Evolutionary conservation across 2,797 vertebrate species (phyloP), one percentile per base, ranked within the genome.

Genomic region (Diglossa cyanea): DNA sequence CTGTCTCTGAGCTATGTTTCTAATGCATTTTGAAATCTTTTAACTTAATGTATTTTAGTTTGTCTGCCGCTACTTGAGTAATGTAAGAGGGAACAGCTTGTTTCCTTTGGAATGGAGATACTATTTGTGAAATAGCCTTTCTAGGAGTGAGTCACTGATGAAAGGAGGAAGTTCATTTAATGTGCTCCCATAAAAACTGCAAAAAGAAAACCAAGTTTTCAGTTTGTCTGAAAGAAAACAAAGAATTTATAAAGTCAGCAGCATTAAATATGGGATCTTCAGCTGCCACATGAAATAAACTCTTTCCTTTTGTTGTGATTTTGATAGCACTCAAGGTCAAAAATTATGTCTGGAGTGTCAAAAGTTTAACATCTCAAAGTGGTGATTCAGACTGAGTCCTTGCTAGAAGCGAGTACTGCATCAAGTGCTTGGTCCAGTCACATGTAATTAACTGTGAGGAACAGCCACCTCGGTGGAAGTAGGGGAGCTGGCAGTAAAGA

Each of bases 21-120:
- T 92, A 91, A 93, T 79, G 71, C 53, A 61, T 85, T 95, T 93
- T 92, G 72, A 77, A 95, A 82, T 77, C 86, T 82, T 95, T 91
- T 79, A 54, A 86, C 51, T 84, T 93, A 76, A 76, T 82, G 45
- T 79, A 82, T 84, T 95, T 92, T 73, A 72, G 47, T 81, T 84
- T 95, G 47, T 93, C 77, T 93, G 67, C 83, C 86, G 30, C 66
- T 88, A 50, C 74, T 92, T 87, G 74, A 87, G 71, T 92, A 95
- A 93, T 70, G 8, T 88, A 84, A 92, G 77, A 94, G 50, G 61
- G 84, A 95, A 95, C 67, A 85, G 71, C 71, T 94, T 95, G 71
- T 91, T 92, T 94, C 81, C 67, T 89, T 78, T 33, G 5, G 68
- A 94, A 68, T 78, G 35, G 70, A 93, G 73, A 83, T 65, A 37